phyloP scores from a whole-genome alignment of 2,113 vertebrate species.

The Corythaixoides concolor region DNA sequence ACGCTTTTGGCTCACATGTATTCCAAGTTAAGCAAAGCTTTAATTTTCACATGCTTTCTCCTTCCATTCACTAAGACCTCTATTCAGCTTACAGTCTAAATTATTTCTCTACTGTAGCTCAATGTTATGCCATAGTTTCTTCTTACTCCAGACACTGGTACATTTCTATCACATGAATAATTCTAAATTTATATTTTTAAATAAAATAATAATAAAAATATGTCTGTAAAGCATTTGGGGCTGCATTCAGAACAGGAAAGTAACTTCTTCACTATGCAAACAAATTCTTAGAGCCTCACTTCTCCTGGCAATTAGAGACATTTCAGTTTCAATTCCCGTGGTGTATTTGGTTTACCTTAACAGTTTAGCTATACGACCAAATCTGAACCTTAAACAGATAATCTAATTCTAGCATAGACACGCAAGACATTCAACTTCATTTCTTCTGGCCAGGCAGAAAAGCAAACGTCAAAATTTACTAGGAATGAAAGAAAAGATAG shows the following conservation, averaged over 20 bases:
- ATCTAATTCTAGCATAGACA: background rate
- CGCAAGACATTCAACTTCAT: background rate
- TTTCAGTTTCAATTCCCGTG: background rate
- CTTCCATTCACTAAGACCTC: background rate
- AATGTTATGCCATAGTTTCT: background rate
- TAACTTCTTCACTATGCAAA: background rate
- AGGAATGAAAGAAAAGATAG: background rate
- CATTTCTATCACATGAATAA: background rate
- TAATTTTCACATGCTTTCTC: background rate
- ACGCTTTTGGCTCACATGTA: background rate
- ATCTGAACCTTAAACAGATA: background rate
- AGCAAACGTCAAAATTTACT: background rate
- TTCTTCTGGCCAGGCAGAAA: background rate
- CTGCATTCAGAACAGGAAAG: background rate
- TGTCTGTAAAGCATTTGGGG: background rate
- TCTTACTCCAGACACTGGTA: background rate
- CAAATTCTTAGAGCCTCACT: background rate
- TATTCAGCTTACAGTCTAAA: background rate
- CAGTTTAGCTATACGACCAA: background rate
- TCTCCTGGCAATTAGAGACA: background rate
- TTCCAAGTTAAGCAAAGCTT: background rate
- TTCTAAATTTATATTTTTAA: background rate
- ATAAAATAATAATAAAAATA: background rate
- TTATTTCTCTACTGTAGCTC: background rate
- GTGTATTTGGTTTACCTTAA: background rate